These are phyloP conservation scores for Corythornis cristatus DNA, from an alignment of 2,113 vertebrate genomes.

Conservation along the genomic window DNA sequence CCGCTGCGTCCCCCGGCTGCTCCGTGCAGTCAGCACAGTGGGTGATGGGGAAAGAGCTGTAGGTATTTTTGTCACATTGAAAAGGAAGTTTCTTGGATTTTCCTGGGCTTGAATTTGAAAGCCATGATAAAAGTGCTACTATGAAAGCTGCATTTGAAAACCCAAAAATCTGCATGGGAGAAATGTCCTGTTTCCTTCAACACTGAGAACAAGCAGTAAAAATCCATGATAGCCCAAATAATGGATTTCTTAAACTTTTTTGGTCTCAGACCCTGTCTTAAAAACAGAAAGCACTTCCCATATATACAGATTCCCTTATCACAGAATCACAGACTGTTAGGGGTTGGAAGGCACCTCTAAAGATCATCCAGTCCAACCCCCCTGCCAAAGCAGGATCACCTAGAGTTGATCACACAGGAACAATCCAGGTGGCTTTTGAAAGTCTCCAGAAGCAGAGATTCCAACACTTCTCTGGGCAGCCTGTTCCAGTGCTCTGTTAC, in stretches of 20 bases:
- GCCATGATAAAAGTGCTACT: not conserved
- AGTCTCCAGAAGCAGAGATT: too few relatives aligned
- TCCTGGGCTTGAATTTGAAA: not conserved
- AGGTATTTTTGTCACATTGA: not conserved
- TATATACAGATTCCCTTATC: not conserved
- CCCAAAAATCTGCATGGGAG: not conserved
- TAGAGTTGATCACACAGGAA: too few relatives aligned
- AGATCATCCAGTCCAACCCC: too few relatives aligned
- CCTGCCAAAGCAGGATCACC: too few relatives aligned
- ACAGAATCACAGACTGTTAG: too few relatives aligned
- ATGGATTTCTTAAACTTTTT: not conserved
- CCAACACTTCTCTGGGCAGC: too few relatives aligned
- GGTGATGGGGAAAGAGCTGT: not conserved
- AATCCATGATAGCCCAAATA: not conserved
- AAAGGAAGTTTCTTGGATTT: not conserved
- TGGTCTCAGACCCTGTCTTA: not conserved
- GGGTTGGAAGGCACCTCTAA: too few relatives aligned
- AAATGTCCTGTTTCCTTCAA: conserved; percentile 3
- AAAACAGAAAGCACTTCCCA: not conserved
- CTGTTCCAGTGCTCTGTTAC: too few relatives aligned
- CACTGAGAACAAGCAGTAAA: not conserved
- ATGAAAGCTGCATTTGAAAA: not conserved
- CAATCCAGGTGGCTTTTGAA: too few relatives aligned
- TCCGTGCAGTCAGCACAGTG: fast-evolving
- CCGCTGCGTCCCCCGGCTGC: not conserved